A percentile compares a stretch with the other conserved stretches of the same genome.
Conservation (phyloP, 2,113 vertebrate species). For the Barbus barbus region DNA sequence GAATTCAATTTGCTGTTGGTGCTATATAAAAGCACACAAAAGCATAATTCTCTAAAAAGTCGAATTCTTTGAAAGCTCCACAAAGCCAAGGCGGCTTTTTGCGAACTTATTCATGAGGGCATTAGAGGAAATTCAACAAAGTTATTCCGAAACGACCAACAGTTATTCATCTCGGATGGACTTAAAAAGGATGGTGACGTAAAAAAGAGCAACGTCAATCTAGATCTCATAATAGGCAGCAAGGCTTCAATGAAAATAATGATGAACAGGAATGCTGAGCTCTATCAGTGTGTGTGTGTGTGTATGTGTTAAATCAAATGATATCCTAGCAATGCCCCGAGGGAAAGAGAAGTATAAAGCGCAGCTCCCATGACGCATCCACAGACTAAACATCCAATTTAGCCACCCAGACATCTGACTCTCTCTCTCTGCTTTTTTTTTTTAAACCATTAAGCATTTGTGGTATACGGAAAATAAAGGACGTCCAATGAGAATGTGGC, state of each 20-base stretch:
- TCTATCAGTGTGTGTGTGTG: constrained; percentile 23
- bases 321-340: constrained; percentile 23
- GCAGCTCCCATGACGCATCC: constrained; percentile 73
- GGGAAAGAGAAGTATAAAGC: constrained; percentile 28
- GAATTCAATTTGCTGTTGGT: constrained; percentile 13
- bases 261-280: constrained; percentile 32
- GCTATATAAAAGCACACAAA: not conserved
- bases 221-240: not conserved
- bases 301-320: not conserved
- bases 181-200: not conserved
- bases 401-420: constrained; percentile 71
- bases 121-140: not conserved
- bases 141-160: not conserved
- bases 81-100: not conserved
- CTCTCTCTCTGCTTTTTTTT: constrained; percentile 43
- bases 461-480: constrained; percentile 20
- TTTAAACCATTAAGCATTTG: constrained; percentile 38
- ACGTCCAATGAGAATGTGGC: constrained; percentile 13
- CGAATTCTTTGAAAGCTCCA: not conserved
- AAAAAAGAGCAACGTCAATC: not conserved
- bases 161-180: not conserved
- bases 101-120: not conserved
- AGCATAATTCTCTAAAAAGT: not conserved
- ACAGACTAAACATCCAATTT: constrained; percentile 74
- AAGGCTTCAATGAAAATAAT: constrained; percentile 36